phyloP scores from a whole-genome alignment of 1,140 invertebrate species.

The Nasonia longicornis region DNA sequence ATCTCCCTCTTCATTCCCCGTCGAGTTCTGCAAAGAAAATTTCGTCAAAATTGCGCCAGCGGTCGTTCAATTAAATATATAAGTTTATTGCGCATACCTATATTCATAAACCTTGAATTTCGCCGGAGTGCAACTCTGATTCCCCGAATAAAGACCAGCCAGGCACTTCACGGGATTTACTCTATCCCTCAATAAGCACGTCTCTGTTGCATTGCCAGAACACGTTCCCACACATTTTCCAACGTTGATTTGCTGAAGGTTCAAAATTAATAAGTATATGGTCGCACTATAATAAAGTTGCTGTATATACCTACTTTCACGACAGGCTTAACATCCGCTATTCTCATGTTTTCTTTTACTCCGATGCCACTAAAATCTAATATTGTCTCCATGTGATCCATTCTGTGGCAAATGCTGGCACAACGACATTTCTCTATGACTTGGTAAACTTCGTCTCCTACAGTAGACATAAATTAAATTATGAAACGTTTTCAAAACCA shows the following conservation, averaged over 20 bases:
- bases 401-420: slow-evolving; percentile 61
- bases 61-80: background rate
- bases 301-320: slow-evolving; percentile 54
- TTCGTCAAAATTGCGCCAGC: background rate
- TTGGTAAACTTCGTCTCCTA: slow-evolving; percentile 65
- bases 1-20: slow-evolving; percentile 64
- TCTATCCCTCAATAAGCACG: slow-evolving; percentile 65
- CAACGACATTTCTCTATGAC: slow-evolving; percentile 65
- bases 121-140: slow-evolving; percentile 63
- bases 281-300: too few species aligned
- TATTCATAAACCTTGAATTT: slow-evolving; percentile 68
- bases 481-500: background rate
- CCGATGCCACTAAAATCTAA: slow-evolving; percentile 63
- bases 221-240: slow-evolving; percentile 69
- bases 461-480: background rate
- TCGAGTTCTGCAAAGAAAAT: slow-evolving; percentile 57
- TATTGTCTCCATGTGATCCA: slow-evolving; percentile 65
- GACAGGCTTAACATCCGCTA: slow-evolving; percentile 59
- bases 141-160: slow-evolving; percentile 62
- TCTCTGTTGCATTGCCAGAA: slow-evolving; percentile 60
- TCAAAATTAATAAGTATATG: background rate
- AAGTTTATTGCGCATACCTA: slow-evolving; percentile 54
- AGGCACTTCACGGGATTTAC: slow-evolving; percentile 64
- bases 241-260: slow-evolving; percentile 67
- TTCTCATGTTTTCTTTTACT: slow-evolving; percentile 59